Conservation (phyloP, 64 coral and sea anemone species). For the Astreopora myriophthalma region DNA sequence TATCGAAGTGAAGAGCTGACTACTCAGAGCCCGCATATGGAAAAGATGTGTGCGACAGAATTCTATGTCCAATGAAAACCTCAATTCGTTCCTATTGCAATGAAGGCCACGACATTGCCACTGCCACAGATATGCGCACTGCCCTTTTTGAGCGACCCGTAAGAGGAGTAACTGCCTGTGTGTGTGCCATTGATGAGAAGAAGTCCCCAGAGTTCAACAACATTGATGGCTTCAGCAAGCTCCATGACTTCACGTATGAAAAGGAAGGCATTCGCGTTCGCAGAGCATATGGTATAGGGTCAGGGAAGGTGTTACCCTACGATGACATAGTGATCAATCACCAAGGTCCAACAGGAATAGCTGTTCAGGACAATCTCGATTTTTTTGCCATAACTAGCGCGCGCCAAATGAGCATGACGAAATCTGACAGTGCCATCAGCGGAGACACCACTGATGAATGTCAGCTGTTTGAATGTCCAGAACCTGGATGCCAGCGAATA, state of each 20-base stretch:
- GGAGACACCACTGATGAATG: not conserved
- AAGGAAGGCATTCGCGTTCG: slow-evolving; percentile 47
- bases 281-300: slow-evolving; percentile 41
- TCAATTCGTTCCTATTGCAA: slow-evolving; percentile 44
- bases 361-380: not conserved
- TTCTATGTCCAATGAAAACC: slow-evolving; percentile 59
- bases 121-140: slow-evolving; percentile 25
- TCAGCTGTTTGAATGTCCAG: not conserved
- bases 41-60: slow-evolving; percentile 77
- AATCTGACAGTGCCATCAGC: not conserved
- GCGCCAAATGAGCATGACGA: not conserved
- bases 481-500: not conserved
- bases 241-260: slow-evolving; percentile 65
- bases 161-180: slow-evolving; percentile 42
- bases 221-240: slow-evolving; percentile 56
- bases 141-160: slow-evolving; percentile 69
- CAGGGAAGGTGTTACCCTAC: not conserved
- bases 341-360: not conserved
- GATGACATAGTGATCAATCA: not conserved
- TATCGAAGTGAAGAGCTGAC: not conserved
- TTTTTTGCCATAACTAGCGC: not conserved
- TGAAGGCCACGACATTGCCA: slow-evolving; percentile 23
- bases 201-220: slow-evolving; percentile 39
- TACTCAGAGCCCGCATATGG: slow-evolving; percentile 65
- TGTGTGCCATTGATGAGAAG: slow-evolving; percentile 32